Evolutionary conservation across 2,888 invertebrate species (phyloP), one percentile per base, ranked within the genome.

Genomic region (Coenonympha arcania): DNA sequence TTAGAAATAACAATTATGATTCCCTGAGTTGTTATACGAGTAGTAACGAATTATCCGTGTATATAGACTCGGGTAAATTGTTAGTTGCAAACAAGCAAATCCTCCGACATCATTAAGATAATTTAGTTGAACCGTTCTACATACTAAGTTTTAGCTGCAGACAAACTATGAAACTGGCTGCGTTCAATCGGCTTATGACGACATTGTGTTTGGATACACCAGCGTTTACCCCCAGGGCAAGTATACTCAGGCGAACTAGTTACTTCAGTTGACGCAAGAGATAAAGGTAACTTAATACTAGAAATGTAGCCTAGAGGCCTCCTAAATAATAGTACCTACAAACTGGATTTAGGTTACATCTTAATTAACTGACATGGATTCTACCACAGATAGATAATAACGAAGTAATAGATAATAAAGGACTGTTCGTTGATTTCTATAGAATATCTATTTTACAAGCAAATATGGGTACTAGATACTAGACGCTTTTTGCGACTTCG

Each of bases 161-260:
- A 73, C 72, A 76, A 79, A 76, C 76, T 65, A 52, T 62, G 64
- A 71, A 28, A 71, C 68, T 66, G 63, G 66, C 68, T 64, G 68
- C 61, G 65, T 63, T 65, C 54, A 52, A 43, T 61, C 62, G 61
- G 70, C 73, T 77, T 76, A 79, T 76, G 70, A 73, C 68, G 72
- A 74, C 69, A 67, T 66, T 62, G 47, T 55, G 67, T 72, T 71
- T 71, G 71, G 65, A 56, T 59, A 65, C 65, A 44, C 44, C 33
- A 71, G 71, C 70, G 65, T 70, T 71, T 71, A 66, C 66, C 71
- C 68, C 53, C 50, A 44, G 52, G 57, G 49, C 58, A 53, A 55
- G 55, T 50, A 44, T 54, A 34, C 54, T 48, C 51, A 42, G 40
- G 30, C 45, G 30, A 48, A 54, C 57, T 52, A 50, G 48, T 50